Base-by-base conservation (phyloP, 2,888 invertebrate genomes). In the Eupithecia abbreviata region DNA sequence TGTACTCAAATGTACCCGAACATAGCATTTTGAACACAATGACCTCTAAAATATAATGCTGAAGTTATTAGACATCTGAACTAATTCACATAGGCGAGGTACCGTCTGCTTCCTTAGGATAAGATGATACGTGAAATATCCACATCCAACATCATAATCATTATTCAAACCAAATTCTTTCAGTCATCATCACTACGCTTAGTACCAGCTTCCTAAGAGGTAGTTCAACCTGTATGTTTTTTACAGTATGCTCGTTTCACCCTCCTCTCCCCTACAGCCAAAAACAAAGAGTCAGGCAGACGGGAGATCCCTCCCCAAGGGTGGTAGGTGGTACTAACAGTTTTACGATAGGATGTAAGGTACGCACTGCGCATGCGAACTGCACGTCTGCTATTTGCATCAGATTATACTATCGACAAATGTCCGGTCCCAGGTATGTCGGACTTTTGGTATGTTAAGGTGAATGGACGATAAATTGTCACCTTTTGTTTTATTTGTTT, bases 321-420 rank as follows among this genome's bases (percentile, higher is more conserved):
- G 81, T 83, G 84, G 82, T 74, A 86, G 86, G 87, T 86, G 89
- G 91, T 87, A 90, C 92, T 93, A 90, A 92, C 93, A 89, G 90
- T 93, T 95, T 94, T 94, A 95, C 93, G 94, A 93, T 90, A 91
- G 91, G 92, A 91, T 92, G 91, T 90, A 87, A 91, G 91, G 91
- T 90, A 87, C 90, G 88, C 86, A 88, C 87, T 90, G 93, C 93
- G 91, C 94, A 93, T 93, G 94, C 94, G 94, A 92, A 86, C 30
- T 93, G 93, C 92, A 84, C 84, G 89, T 86, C 88, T 89, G 85
- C 87, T 91, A 93, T 94, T 93, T 94, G 94, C 93, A 94, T 93
- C 90, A 89, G 89, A 90, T 91, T 93, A 92, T 92, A 90, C 91
- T 93, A 92, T 92, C 88, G 92, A 92, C 90, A 85, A 83, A 85